A percentile compares a stretch with the other conserved stretches of the same genome.
phyloP scores from a whole-genome alignment of 2,888 invertebrate genomes.

The Aricia artaxerxes region DNA sequence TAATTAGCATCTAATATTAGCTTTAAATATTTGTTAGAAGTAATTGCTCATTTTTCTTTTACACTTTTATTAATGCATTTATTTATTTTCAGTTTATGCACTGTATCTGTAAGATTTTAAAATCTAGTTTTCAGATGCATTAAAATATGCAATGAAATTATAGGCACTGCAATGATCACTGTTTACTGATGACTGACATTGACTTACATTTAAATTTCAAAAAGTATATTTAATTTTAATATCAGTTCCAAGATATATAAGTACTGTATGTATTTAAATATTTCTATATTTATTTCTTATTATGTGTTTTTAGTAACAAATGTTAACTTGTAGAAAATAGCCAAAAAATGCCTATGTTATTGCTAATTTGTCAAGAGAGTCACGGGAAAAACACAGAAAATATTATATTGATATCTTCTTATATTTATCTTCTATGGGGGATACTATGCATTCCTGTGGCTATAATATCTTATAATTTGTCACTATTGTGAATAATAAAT shows the following conservation, averaged over 20 bases:
- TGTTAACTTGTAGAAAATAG: background rate
- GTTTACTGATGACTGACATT: slow-evolving; percentile 34
- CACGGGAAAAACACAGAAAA: background rate
- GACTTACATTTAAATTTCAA: background rate
- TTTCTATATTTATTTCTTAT: background rate
- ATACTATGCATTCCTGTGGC: background rate
- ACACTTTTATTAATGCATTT: slow-evolving; percentile 57
- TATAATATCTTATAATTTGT: background rate
- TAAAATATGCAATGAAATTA: background rate
- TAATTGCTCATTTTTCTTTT: slow-evolving; percentile 68
- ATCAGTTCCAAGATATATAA: background rate
- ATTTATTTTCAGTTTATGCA: slow-evolving; percentile 46
- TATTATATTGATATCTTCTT: background rate
- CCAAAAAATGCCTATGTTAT: background rate
- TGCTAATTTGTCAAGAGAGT: background rate
- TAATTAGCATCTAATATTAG: slow-evolving; percentile 63
- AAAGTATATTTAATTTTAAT: background rate
- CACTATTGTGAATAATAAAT: slow-evolving; percentile 23
- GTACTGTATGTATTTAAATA: background rate
- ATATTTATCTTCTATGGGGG: background rate
- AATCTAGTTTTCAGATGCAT: background rate
- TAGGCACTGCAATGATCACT: slow-evolving; percentile 37
- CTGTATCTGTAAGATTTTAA: slow-evolving; percentile 1
- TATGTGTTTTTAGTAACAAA: background rate
- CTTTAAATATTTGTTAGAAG: slow-evolving; percentile 70